A percentile compares a stretch with the other conserved stretches of the same genome.
These are phyloP conservation scores for Ophraella communa DNA, from an alignment of 2,888 invertebrate species.

Conservation along the genomic window DNA sequence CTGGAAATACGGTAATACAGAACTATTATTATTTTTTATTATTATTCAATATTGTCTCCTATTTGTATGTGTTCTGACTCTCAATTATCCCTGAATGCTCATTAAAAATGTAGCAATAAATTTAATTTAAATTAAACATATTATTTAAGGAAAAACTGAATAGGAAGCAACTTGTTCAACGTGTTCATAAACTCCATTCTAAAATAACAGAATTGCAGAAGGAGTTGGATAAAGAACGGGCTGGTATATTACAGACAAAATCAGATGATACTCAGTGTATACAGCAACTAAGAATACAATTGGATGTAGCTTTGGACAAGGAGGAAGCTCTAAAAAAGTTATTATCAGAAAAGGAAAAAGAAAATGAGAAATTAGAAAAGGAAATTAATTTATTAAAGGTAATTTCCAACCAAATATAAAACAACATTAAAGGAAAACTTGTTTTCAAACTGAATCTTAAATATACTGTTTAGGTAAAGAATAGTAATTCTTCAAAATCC, in stretches of 20 bases:
- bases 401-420: too few relatives aligned
- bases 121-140: too few relatives aligned
- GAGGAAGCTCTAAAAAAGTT: slow-evolving; percentile 70
- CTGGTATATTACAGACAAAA: slow-evolving; percentile 64
- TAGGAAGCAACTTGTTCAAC: slow-evolving; percentile 41
- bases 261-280: slow-evolving; percentile 73
- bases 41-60: too few relatives aligned
- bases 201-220: slow-evolving; percentile 57
- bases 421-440: too few relatives aligned
- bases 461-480: slow-evolving; percentile 4
- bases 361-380: slow-evolving; percentile 54
- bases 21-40: too few relatives aligned
- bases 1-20: too few relatives aligned
- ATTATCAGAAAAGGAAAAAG: slow-evolving; percentile 64
- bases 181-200: slow-evolving; percentile 46
- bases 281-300: slow-evolving; percentile 68
- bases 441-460: too few relatives aligned
- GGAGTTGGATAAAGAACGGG: slow-evolving; percentile 66
- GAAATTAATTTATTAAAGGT: slow-evolving; percentile 48
- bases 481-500: slow-evolving; percentile 24
- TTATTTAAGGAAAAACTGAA: slow-evolving; percentile 34
- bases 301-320: slow-evolving; percentile 70
- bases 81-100: too few relatives aligned
- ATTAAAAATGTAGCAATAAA: not conserved
- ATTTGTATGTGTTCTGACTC: too few relatives aligned